A percentile compares a stretch with the other conserved stretches of the same genome.
Evolutionary conservation across 1,140 invertebrate genomes (phyloP).

Genomic region (Anastatus disparis): DNA sequence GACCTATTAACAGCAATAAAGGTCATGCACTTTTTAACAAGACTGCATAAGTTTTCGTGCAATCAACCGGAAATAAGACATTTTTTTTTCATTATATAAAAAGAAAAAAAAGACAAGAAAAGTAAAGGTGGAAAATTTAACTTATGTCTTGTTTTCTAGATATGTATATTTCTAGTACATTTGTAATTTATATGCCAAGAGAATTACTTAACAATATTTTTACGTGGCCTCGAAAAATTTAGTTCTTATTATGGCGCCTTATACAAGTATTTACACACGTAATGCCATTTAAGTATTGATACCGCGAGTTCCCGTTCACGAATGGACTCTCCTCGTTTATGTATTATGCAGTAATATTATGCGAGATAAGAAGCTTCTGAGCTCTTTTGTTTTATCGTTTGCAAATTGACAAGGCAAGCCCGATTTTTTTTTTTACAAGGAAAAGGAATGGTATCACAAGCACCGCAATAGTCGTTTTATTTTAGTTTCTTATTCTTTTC

Average conservation of each 20-base stretch:
- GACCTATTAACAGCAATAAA: too few relatives aligned
- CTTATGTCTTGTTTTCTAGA: too few relatives aligned
- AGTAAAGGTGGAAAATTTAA: too few relatives aligned
- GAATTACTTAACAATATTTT: constrained; percentile 21
- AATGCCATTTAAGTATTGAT: not conserved
- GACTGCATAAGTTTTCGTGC: too few relatives aligned
- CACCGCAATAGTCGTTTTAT: not conserved
- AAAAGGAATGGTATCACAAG: not conserved
- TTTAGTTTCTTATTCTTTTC: not conserved
- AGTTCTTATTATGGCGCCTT: not conserved
- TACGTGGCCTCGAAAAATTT: not conserved
- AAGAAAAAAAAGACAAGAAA: too few relatives aligned
- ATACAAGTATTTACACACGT: constrained; percentile 5
- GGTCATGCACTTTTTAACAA: too few relatives aligned
- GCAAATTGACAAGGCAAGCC: constrained; percentile 13
- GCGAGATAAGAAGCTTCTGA: not conserved
- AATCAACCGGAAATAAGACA: too few relatives aligned
- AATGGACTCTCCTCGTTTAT: not conserved
- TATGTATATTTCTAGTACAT: not conserved
- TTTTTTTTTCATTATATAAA: too few relatives aligned
- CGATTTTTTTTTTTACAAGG: constrained; percentile 9
- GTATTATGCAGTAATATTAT: constrained; percentile 15
- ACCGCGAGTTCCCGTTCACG: not conserved
- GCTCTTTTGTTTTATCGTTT: constrained; percentile 29
- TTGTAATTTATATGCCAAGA: not conserved